A percentile compares a stretch with the other conserved stretches of the same genome.
Evolutionary conservation across 2,113 vertebrate genomes (phyloP).

Genomic region (Nannospalax galili): DNA sequence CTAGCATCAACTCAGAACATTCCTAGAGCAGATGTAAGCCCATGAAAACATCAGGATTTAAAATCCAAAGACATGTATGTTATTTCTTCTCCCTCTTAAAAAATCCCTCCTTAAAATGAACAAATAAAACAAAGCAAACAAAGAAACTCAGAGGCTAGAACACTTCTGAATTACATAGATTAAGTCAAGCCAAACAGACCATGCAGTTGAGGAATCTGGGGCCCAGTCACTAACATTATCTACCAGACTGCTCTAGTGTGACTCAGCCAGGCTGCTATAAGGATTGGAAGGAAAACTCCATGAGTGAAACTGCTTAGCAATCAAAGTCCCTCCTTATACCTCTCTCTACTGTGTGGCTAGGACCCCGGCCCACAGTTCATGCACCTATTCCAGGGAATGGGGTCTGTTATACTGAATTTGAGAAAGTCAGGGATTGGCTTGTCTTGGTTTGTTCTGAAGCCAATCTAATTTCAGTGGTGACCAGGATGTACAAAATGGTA

Average conservation of each 20-base stretch:
- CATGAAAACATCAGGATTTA: background rate
- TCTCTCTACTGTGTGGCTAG: background rate
- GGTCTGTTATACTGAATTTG: background rate
- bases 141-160: background rate
- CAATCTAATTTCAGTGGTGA: background rate
- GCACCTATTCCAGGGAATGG: background rate
- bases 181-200: background rate
- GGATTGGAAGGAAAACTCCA: background rate
- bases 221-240: background rate
- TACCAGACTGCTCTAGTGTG: background rate
- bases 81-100: background rate
- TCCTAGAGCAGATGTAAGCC: background rate
- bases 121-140: slow-evolving; percentile 2
- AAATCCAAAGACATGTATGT: background rate
- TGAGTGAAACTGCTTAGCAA: background rate
- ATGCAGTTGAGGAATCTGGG: background rate
- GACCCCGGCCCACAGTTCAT: background rate
- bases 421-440: background rate
- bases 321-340: background rate
- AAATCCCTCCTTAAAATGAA: background rate
- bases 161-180: background rate
- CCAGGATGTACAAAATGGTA: background rate
- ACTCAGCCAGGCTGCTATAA: background rate
- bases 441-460: background rate
- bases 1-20: too few species aligned